These are phyloP conservation scores for Sebastes dallii DNA, from an alignment of 2,797 vertebrate genomes.

Conservation along the genomic window DNA sequence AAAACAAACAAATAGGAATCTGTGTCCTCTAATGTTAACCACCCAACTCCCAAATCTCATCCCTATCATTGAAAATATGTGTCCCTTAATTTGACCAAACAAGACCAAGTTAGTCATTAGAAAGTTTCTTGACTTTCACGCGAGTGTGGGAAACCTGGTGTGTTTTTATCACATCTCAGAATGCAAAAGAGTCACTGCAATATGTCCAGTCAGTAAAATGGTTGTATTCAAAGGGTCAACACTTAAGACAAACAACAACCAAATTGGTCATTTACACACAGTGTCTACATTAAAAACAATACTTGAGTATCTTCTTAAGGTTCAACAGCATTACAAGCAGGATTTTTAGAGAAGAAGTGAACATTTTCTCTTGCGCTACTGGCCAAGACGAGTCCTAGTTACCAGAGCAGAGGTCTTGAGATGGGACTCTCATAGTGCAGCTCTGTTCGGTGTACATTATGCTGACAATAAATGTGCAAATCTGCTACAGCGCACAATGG, in stretches of 20 bases:
- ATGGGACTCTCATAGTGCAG: not conserved
- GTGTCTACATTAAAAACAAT: not conserved
- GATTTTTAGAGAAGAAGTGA: not conserved
- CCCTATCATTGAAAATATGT: not conserved
- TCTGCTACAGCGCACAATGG: conserved; percentile 46
- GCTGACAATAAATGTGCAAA: conserved; percentile 51
- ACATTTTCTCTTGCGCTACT: not conserved
- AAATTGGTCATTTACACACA: not conserved
- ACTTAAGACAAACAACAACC: not conserved
- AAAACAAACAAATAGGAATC: not conserved
- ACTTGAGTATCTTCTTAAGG: not conserved
- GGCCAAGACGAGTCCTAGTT: not conserved
- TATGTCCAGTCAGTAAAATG: not conserved
- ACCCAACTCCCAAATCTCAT: not conserved
- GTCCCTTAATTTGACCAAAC: not conserved
- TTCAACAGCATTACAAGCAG: not conserved
- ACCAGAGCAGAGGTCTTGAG: not conserved
- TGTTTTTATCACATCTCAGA: not conserved
- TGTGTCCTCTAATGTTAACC: not conserved
- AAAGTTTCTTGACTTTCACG: not conserved
- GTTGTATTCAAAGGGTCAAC: not conserved
- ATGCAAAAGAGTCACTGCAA: not conserved
- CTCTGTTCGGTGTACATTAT: conserved; percentile 31
- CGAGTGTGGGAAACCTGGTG: not conserved
- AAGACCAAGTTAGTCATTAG: not conserved